Conservation (phyloP, 2,888 invertebrate species). For the Conomelus anceps region DNA sequence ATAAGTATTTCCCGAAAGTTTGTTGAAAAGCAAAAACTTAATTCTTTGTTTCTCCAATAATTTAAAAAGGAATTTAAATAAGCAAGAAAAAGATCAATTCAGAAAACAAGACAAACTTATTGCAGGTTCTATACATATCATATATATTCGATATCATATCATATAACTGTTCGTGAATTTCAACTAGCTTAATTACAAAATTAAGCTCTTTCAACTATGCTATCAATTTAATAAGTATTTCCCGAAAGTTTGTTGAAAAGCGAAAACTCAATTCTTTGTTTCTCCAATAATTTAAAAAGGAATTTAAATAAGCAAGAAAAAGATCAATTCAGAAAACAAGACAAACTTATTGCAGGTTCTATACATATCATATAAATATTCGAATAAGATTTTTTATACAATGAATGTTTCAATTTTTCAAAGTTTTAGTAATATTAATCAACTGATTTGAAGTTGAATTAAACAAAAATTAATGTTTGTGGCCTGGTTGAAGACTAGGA, state of each 20-base stretch:
- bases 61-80: too few relatives aligned
- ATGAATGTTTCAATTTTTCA: not conserved
- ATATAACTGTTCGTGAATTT: too few relatives aligned
- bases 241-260: too few relatives aligned
- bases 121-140: not conserved
- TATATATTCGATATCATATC: not conserved
- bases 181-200: too few relatives aligned
- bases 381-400: not conserved
- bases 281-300: too few relatives aligned
- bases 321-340: not conserved
- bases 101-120: not conserved
- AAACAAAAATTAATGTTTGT: not conserved
- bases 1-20: too few relatives aligned
- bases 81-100: not conserved
- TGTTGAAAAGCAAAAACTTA: too few relatives aligned
- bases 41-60: too few relatives aligned
- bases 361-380: not conserved
- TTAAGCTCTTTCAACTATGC: too few relatives aligned
- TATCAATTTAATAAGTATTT: too few relatives aligned
- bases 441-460: not conserved
- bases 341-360: not conserved
- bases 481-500: not conserved
- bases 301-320: too few relatives aligned
- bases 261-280: too few relatives aligned
- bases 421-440: not conserved